phyloP scores from a whole-genome alignment of 1,140 invertebrate genomes.

The Procambarus virginalis region DNA sequence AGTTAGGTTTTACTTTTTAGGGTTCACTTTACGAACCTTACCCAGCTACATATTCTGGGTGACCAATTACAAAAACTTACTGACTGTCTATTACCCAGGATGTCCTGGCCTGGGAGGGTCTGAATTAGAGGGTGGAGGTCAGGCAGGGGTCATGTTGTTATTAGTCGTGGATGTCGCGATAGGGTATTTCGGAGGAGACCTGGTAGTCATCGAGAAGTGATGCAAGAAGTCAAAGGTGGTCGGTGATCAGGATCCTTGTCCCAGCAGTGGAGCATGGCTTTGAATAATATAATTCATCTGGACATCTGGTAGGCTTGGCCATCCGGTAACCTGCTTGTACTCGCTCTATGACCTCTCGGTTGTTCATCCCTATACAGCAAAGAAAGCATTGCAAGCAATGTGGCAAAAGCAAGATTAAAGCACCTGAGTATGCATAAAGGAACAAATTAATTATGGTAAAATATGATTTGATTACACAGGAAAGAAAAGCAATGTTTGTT shows the following conservation, averaged over 20 bases:
- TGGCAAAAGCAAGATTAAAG: background rate
- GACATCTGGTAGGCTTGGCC: constrained; percentile 76
- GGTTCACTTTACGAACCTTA: constrained; percentile 24
- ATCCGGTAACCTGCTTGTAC: constrained; percentile 90
- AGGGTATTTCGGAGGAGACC: constrained; percentile 74
- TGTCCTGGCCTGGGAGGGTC: constrained; percentile 46
- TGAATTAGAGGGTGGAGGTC: constrained; percentile 56
- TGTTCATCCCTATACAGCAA: constrained; percentile 84
- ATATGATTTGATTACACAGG: background rate
- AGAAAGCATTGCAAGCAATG: constrained; percentile 18
- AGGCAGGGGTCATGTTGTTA: constrained; percentile 36
- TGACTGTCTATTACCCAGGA: constrained; percentile 50
- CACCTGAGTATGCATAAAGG: background rate
- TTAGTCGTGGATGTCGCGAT: constrained; percentile 78
- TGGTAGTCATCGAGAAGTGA: constrained; percentile 95
- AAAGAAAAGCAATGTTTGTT: background rate
- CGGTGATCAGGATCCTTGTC: constrained; percentile 87
- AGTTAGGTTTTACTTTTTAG: constrained; percentile 25
- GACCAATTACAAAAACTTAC: constrained; percentile 56
- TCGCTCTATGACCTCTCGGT: constrained; percentile 96
- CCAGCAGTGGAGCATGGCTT: constrained; percentile 96
- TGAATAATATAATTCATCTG: constrained; percentile 96
- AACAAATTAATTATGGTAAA: background rate
- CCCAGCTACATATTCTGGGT: constrained; percentile 56
- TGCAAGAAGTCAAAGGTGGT: constrained; percentile 93